Percentiles rank a stretch among this genome's conserved stretches.
These are phyloP conservation scores for Caretta caretta DNA, from an alignment of 2,113 vertebrate species.

Conservation along the genomic window DNA sequence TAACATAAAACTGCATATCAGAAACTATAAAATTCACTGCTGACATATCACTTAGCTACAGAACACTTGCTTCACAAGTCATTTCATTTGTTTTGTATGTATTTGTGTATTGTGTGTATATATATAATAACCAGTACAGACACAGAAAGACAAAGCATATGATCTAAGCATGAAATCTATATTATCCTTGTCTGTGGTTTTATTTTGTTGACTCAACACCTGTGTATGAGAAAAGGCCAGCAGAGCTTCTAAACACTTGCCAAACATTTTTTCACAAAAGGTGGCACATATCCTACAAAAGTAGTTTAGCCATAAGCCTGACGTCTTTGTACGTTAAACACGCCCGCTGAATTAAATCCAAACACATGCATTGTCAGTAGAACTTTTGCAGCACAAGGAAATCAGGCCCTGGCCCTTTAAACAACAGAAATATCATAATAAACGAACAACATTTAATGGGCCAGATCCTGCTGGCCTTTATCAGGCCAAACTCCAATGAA, in stretches of 20 bases:
- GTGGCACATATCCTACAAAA: background rate
- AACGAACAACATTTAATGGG: background rate
- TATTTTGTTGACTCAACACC: background rate
- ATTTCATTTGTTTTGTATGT: background rate
- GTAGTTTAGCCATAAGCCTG: fast-evolving
- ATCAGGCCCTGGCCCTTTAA: background rate
- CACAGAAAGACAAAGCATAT: background rate
- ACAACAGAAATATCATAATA: background rate
- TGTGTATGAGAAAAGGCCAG: background rate
- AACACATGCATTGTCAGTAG: background rate
- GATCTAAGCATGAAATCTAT: background rate
- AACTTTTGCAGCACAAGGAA: background rate
- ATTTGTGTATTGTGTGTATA: background rate
- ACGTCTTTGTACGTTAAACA: background rate
- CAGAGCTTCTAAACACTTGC: background rate
- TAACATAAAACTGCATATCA: background rate
- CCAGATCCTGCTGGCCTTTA: background rate
- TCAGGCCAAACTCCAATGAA: background rate
- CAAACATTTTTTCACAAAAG: background rate
- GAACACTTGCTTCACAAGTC: background rate
- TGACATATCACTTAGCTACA: background rate
- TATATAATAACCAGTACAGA: background rate
- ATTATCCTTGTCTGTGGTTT: fast-evolving
- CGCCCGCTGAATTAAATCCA: background rate
- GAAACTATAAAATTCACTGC: background rate